Evolutionary conservation across 2,888 invertebrate species (phyloP), one percentile per base, ranked within the genome.

Genomic region (Drosophila atroscutellata): DNA sequence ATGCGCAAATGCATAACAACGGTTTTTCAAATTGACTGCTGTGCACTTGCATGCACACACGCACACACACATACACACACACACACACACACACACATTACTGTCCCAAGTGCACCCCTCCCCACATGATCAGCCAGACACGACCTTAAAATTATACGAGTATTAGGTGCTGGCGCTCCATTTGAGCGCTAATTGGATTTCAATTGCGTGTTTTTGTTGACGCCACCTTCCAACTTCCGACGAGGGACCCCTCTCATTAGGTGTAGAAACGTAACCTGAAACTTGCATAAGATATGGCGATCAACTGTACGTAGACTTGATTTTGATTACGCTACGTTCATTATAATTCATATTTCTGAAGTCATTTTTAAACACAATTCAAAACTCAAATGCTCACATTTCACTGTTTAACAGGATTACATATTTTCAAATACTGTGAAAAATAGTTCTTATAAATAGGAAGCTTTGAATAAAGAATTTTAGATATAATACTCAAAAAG

Each of bases 1-100:
- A 90, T 90, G 91, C 82, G 82, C 80, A 89, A 90, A 83, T 90
- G 88, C 88, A 89, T 90, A 91, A 90, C 89, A 90, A 84, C 90
- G 89, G 80, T 86, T 85, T 83, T 90, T 87, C 86, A 90, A 90
- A 83, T 81, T 64, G 75, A 51, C 86, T 62, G 47, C 66, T 51
- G 56, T 86, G 89, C 89, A 89, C 81, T 73, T 85, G 78, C 77
- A 72, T 55, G 47, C 63, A 67, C 63, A 54, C 66, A 39, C 28
- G 54, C 60, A 39, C 36, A 58, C 51, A 51, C 42, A 42, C 28
- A 47, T 7, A 24, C 3, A 36, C 5, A 3, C 6, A 3, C 3
- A 8, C 7, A 8, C n/a, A n/a, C n/a, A n/a, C 8, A 5, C 3
- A 36, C 5, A 3, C 6, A 3, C 3, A 8, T 42, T 42, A 34